Conservation (phyloP, 2,113 vertebrate genomes). For the Alethe castanea region DNA sequence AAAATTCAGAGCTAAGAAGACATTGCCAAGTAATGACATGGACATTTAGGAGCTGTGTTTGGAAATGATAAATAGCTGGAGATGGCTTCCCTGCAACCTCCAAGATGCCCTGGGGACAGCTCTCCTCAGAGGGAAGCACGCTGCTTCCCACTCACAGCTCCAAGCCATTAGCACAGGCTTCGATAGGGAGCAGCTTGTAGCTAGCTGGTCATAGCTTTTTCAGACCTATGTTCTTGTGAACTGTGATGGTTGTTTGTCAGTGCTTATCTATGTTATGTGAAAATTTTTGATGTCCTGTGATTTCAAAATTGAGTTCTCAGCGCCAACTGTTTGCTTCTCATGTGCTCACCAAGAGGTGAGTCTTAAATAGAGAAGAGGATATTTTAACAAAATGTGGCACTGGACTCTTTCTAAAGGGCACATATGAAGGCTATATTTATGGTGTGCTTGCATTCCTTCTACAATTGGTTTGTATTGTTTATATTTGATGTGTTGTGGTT, state of each 20-base stretch:
- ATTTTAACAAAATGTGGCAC: slow-evolving; percentile 17
- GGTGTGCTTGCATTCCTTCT: slow-evolving; percentile 48
- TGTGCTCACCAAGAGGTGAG: slow-evolving; percentile 14
- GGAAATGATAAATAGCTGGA: background rate
- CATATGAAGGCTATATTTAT: slow-evolving; percentile 15
- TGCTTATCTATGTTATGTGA: background rate
- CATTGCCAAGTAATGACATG: background rate
- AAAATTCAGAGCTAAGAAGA: background rate
- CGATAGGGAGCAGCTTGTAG: background rate
- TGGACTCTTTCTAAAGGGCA: slow-evolving; percentile 45
- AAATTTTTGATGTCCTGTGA: background rate
- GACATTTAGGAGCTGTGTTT: background rate
- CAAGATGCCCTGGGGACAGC: background rate
- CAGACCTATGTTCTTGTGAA: background rate
- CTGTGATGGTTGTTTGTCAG: background rate
- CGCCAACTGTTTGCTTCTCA: background rate
- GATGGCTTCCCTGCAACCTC: background rate
- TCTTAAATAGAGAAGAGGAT: slow-evolving; percentile 17
- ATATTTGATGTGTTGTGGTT: slow-evolving; percentile 58
- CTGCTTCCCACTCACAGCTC: background rate
- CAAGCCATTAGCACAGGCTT: background rate
- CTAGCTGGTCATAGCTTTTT: background rate
- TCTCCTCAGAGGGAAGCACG: background rate
- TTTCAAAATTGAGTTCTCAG: slow-evolving; percentile 25
- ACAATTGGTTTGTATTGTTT: slow-evolving; percentile 57